Base-by-base conservation (phyloP, 1,140 invertebrate genomes). In the Zaprionus africanus region DNA sequence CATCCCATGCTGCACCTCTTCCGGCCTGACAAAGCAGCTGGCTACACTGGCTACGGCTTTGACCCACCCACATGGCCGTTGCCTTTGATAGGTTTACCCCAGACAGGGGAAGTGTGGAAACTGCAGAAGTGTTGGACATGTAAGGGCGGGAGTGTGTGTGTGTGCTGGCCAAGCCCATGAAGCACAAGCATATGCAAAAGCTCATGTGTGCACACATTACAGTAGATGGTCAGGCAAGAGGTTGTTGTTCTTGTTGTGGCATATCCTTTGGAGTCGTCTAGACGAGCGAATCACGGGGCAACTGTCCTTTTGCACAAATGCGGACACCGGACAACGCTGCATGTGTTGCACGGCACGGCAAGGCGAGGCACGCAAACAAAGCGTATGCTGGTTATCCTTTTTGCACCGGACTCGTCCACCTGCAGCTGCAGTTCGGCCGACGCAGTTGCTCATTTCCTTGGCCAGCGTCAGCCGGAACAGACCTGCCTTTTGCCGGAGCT, bases 251-350 rank as follows among this genome's bases (percentile, higher is more conserved):
- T 58, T 76, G 60, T 31, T 69, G 38, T 57, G 60, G 31, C 61
- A 54, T 59, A 62, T 76, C 51, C 76, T 75, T 78, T 75, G 70
- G 75, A 69, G 57, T 70, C 53, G 78, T 80, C 78, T 80, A 80
- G 78, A 78, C 78, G 43, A 70, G 51, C 78, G 78, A 78, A 80
- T 80, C 78, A 80, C 70, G 71, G 70, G 78, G 76, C 76, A 66
- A 78, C 70, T 78, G 78, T 80, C 78, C 76, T 78, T 78, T 65
- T 41, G 60, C 65, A 80, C 56, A 75, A 62, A 41, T 69, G 61
- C 57, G 56, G 65, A 75, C 65, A 70, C 38, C 63, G 62, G 59
- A 58, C 53, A 56, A 62, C 46, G 51, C 56, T 69, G 78, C 71
- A 80, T 59, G 53, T 62, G 43, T 62, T 56, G 70, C 41, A 46